These are phyloP conservation scores for Heliangelus exortis DNA, from an alignment of 2,797 vertebrate species.

Conservation along the genomic window DNA sequence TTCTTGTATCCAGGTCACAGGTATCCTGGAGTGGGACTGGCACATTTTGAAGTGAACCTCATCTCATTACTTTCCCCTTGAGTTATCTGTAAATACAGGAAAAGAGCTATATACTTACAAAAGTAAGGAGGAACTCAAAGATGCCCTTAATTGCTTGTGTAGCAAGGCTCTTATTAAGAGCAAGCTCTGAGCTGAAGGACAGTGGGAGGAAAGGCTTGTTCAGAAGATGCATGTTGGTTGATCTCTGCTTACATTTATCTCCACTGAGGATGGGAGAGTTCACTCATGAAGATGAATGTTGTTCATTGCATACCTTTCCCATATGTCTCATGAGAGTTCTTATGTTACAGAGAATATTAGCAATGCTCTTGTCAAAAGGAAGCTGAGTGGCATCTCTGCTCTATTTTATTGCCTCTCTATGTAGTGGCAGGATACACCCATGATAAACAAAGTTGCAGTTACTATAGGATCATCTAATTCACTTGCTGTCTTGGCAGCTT, in stretches of 20 bases:
- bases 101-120: background rate
- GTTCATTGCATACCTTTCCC: background rate
- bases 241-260: slow-evolving; percentile 67
- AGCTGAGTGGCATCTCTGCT: slow-evolving; percentile 7
- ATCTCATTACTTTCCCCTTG: background rate
- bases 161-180: background rate
- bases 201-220: background rate
- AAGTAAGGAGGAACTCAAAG: background rate
- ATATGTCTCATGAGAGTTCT: slow-evolving; percentile 44
- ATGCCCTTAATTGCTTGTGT: background rate
- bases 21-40: background rate
- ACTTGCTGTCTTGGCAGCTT: slow-evolving; percentile 36
- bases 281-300: slow-evolving; percentile 72
- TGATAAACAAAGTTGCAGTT: slow-evolving; percentile 58
- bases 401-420: slow-evolving; percentile 45
- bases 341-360: slow-evolving; percentile 41
- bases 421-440: slow-evolving; percentile 41
- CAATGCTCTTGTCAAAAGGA: slow-evolving; percentile 20
- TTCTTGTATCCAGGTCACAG: background rate
- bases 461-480: slow-evolving; percentile 54
- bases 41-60: background rate
- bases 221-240: background rate
- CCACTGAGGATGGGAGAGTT: slow-evolving; percentile 22
- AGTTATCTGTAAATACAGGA: background rate
- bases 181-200: slow-evolving; percentile 30